phyloP scores from a whole-genome alignment of 1,140 invertebrate genomes.

The Hylaeus anthracinus region DNA sequence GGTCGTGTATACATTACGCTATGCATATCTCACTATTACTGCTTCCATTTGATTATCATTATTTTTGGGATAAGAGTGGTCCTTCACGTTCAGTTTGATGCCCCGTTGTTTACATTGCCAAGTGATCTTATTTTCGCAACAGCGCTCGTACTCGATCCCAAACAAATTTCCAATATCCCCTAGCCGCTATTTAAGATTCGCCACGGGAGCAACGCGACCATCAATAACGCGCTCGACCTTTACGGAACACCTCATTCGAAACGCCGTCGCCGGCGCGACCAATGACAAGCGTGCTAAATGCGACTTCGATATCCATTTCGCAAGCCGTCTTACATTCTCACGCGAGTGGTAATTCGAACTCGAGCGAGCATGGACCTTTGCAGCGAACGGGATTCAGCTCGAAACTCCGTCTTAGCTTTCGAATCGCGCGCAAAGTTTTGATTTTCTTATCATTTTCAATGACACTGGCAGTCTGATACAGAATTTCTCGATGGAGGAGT shows the following conservation, averaged over 20 bases:
- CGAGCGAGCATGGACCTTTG: not conserved
- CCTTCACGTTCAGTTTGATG: too few relatives aligned
- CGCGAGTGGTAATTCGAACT: constrained; percentile 25
- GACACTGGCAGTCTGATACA: too few relatives aligned
- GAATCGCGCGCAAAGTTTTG: too few relatives aligned
- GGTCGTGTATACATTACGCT: too few relatives aligned
- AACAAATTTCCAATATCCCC: constrained; percentile 29
- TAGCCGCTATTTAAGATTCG: constrained; percentile 39
- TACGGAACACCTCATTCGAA: constrained; percentile 32
- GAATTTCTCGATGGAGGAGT: too few relatives aligned
- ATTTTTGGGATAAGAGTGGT: too few relatives aligned
- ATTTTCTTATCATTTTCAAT: too few relatives aligned
- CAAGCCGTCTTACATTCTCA: constrained; percentile 23
- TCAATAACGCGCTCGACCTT: constrained; percentile 40
- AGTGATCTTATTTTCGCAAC: not conserved
- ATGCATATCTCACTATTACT: too few relatives aligned
- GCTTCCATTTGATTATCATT: too few relatives aligned
- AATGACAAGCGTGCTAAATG: constrained; percentile 44
- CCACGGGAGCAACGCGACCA: constrained; percentile 28
- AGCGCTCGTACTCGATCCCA: constrained; percentile 5
- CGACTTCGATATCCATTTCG: constrained; percentile 45
- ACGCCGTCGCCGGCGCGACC: constrained; percentile 4
- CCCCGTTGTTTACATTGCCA: too few relatives aligned
- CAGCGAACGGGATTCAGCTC: not conserved
- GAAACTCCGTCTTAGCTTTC: too few relatives aligned